A percentile compares a stretch with the other conserved stretches of the same genome.
phyloP scores from a whole-genome alignment of 1,140 invertebrate genomes.

The Dreissena rostriformis region DNA sequence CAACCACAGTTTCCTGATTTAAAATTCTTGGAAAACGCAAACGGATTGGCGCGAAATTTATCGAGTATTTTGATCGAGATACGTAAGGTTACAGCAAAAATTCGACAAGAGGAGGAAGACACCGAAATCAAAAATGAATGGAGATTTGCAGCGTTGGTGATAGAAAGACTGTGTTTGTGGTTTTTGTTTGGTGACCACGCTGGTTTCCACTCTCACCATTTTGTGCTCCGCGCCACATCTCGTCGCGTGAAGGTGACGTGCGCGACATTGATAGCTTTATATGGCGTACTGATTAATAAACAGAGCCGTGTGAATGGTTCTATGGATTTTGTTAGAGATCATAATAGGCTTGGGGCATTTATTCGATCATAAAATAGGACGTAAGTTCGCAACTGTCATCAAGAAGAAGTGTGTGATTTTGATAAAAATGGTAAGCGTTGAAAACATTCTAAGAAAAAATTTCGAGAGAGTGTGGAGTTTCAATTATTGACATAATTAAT shows the following conservation, averaged over 20 bases:
- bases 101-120: slow-evolving; percentile 81
- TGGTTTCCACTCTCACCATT: slow-evolving; percentile 98
- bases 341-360: too few relatives aligned
- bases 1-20: slow-evolving; percentile 26
- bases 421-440: too few relatives aligned
- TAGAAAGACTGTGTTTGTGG: slow-evolving; percentile 99
- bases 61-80: slow-evolving; percentile 97
- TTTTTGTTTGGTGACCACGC: slow-evolving; percentile 99
- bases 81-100: slow-evolving; percentile 89
- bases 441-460: too few relatives aligned
- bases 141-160: slow-evolving; percentile 99
- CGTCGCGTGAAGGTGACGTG: slow-evolving; percentile 56
- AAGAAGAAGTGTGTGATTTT: too few relatives aligned
- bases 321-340: too few relatives aligned
- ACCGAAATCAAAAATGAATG: slow-evolving; percentile 88
- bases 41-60: slow-evolving; percentile 64
- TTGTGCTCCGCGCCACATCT: slow-evolving; percentile 84
- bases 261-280: too few relatives aligned
- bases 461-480: too few relatives aligned
- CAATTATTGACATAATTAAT: too few relatives aligned
- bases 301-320: too few relatives aligned
- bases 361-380: too few relatives aligned
- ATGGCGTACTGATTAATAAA: too few relatives aligned
- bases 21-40: slow-evolving; percentile 11
- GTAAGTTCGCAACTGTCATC: too few relatives aligned